A percentile compares a stretch with the other conserved stretches of the same genome.
These are phyloP conservation scores for Eupithecia abbreviata DNA, from an alignment of 2,888 invertebrate species.

Conservation along the genomic window DNA sequence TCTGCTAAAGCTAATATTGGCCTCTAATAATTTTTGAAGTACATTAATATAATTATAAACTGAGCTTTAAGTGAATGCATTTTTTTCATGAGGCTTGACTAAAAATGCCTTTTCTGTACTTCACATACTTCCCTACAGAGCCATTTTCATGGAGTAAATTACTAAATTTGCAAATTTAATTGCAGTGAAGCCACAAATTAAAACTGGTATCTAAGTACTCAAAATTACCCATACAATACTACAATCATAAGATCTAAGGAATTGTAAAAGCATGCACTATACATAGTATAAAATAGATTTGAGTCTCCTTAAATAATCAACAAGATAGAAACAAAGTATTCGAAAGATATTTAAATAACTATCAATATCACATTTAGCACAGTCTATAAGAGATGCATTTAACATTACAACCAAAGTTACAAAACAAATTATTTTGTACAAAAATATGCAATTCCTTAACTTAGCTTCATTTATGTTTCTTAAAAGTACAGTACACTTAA, in stretches of 20 bases:
- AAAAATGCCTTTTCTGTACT: conserved; percentile 11
- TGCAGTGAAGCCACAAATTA: background rate
- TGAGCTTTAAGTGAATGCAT: conserved; percentile 9
- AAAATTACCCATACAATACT: background rate
- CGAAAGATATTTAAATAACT: conserved; percentile 58
- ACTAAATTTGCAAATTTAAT: background rate
- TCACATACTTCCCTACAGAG: background rate
- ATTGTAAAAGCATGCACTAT: conserved; percentile 28
- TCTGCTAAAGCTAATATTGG: conserved; percentile 41
- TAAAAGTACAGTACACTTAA: conserved; percentile 18
- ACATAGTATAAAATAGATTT: conserved; percentile 30
- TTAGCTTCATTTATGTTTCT: conserved; percentile 35
- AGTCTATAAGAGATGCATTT: conserved; percentile 69
- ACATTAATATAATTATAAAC: conserved; percentile 1
- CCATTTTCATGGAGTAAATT: background rate
- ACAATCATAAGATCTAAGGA: background rate
- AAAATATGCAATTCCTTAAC: conserved; percentile 53
- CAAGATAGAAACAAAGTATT: conserved; percentile 42
- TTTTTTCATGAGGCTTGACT: conserved; percentile 3
- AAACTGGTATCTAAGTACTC: background rate
- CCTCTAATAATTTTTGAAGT: conserved; percentile 26
- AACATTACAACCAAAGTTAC: conserved; percentile 62
- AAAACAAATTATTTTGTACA: conserved; percentile 51
- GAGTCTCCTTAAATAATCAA: conserved; percentile 36
- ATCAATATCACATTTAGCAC: conserved; percentile 71